phyloP scores from a whole-genome alignment of 2,113 vertebrate genomes.

The Lasiurus cinereus region DNA sequence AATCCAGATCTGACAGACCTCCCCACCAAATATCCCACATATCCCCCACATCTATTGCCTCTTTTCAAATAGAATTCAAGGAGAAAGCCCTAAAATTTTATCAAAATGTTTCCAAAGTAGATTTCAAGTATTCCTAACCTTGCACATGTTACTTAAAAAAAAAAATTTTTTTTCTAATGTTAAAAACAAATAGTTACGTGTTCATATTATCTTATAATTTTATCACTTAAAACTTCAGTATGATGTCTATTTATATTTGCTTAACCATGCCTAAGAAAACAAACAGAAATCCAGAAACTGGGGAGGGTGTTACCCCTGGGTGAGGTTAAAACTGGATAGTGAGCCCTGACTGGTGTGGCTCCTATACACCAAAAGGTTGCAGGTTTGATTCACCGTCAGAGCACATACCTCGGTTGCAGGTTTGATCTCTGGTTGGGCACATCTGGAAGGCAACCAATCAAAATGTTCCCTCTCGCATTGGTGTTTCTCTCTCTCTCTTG shows the following conservation, averaged over 20 bases:
- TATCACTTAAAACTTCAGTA: not conserved
- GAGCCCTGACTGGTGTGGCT: too few species aligned
- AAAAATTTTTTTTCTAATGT: not conserved
- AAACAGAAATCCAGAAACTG: not conserved
- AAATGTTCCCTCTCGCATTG: too few species aligned
- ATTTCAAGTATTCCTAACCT: slow-evolving; percentile 37
- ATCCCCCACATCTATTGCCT: not conserved
- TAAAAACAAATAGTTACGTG: not conserved
- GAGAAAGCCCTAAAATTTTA: not conserved
- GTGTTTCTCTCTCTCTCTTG: too few species aligned
- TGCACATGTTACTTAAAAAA: not conserved
- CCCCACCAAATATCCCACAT: not conserved
- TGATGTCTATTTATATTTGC: not conserved
- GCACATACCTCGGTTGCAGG: too few species aligned
- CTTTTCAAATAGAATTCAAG: not conserved
- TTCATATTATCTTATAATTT: not conserved
- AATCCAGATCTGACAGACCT: not conserved
- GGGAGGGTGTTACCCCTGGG: not conserved
- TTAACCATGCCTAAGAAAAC: not conserved
- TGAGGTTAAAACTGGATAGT: not conserved
- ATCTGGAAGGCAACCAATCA: too few species aligned
- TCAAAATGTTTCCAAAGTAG: not conserved
- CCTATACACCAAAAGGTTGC: too few species aligned
- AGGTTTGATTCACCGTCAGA: too few species aligned
- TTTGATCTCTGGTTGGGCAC: too few species aligned